Conservation (phyloP, 92 coral and sea anemone species). For the Anthopleura xanthogrammica region DNA sequence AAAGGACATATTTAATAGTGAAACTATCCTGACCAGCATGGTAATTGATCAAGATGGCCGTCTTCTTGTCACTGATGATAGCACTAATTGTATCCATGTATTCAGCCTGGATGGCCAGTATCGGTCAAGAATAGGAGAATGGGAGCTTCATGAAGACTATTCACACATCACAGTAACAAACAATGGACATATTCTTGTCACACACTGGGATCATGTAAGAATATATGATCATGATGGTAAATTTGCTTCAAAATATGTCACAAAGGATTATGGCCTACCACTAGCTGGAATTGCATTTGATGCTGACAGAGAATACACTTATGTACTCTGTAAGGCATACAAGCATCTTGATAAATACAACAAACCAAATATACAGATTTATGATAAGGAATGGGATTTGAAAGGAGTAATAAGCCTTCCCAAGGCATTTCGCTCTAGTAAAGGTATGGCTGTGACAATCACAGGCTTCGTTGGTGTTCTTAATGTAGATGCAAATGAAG, state of each 20-base stretch:
- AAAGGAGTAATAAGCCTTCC: conserved; percentile 35
- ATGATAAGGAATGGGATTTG: conserved; percentile 34
- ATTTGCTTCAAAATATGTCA: conserved; percentile 23
- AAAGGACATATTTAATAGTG: background rate
- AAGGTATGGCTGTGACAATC: conserved; percentile 33
- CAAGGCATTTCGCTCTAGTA: conserved; percentile 35
- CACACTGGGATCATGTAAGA: conserved; percentile 49
- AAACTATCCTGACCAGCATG: conserved; percentile 21
- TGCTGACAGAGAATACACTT: conserved; percentile 9
- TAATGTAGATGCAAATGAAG: conserved; percentile 43
- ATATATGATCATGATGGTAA: conserved; percentile 37
- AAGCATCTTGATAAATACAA: conserved; percentile 27
- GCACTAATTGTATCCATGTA: conserved; percentile 30
- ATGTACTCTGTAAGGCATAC: conserved; percentile 41
- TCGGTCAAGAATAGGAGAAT: conserved; percentile 27
- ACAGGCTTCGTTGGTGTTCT: conserved; percentile 30
- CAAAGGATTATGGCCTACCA: conserved; percentile 30
- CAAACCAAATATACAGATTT: conserved; percentile 40
- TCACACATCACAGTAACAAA: conserved; percentile 41
- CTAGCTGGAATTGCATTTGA: conserved; percentile 35
- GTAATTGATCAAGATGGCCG: conserved; percentile 12
- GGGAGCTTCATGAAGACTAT: conserved; percentile 43
- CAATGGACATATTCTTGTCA: conserved; percentile 28
- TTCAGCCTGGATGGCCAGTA: conserved; percentile 35
- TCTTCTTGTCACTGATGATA: conserved; percentile 32